Conservation (phyloP, 2,797 vertebrate species). For the Neosilurus hyrtlii region DNA sequence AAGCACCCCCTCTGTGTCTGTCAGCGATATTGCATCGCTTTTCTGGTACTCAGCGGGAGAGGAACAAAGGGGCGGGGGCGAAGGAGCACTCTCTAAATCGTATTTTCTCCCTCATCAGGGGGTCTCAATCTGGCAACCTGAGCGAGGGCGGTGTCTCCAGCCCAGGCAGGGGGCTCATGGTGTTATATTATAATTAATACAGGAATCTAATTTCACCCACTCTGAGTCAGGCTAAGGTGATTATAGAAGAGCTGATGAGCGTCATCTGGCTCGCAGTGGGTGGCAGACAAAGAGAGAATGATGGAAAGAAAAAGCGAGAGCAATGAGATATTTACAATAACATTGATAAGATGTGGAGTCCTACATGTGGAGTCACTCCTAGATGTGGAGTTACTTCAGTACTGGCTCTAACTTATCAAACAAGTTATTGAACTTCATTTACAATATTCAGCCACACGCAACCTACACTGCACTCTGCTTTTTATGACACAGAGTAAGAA, state of each 20-base stretch:
- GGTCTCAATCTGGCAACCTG: constrained; percentile 63
- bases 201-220: constrained; percentile 69
- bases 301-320: constrained; percentile 17
- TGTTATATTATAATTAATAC: constrained; percentile 72
- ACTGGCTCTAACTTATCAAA: too few species aligned
- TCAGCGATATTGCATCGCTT: constrained; percentile 39
- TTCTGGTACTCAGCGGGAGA: constrained; percentile 63
- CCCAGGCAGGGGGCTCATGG: constrained; percentile 63
- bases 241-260: constrained; percentile 67
- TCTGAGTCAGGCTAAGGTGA: constrained; percentile 64
- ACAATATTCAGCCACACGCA: too few species aligned
- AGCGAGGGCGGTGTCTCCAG: constrained; percentile 61
- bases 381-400: too few species aligned
- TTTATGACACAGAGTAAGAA: too few species aligned
- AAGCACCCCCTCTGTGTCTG: constrained; percentile 9
- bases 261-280: constrained; percentile 54
- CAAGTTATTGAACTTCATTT: too few species aligned
- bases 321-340: constrained; percentile 38
- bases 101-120: constrained; percentile 69
- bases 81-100: constrained; percentile 60
- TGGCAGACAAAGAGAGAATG: constrained; percentile 36
- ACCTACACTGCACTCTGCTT: too few species aligned
- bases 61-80: constrained; percentile 54
- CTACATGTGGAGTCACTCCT: too few species aligned
- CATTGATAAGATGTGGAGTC: constrained; percentile 6